A percentile compares a stretch with the other conserved stretches of the same genome.
These are phyloP conservation scores for Triplophysa dalaica DNA, from an alignment of 2,113 vertebrate genomes.

Conservation along the genomic window DNA sequence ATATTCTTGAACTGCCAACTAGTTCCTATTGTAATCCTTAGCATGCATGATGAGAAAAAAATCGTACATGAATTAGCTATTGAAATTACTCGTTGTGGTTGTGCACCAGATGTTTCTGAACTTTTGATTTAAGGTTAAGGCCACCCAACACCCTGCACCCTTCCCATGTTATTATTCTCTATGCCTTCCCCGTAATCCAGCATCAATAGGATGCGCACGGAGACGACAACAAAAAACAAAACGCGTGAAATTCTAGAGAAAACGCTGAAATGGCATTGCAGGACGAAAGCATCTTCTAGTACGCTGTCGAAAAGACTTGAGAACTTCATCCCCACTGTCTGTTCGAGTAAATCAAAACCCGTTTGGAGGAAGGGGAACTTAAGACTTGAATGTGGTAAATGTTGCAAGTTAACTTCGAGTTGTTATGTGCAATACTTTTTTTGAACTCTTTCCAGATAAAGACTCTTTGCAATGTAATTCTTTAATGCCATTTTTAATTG, in stretches of 20 bases:
- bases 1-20: constrained; percentile 83
- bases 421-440: constrained; percentile 99
- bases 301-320: constrained; percentile 99
- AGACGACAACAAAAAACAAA: neutral
- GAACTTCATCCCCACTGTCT: constrained; percentile 81
- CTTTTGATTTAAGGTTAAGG: constrained; percentile 90
- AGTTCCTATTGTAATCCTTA: constrained; percentile 96
- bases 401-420: constrained; percentile 99
- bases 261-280: constrained; percentile 78
- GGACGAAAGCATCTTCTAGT: constrained; percentile 87
- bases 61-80: constrained; percentile 89
- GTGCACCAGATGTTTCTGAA: constrained; percentile 99
- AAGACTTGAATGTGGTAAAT: constrained; percentile 99
- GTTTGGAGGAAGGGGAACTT: constrained; percentile 92
- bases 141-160: constrained; percentile 63
- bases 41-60: constrained; percentile 94
- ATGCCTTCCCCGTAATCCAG: constrained; percentile 93
- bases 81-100: constrained; percentile 97
- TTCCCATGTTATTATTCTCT: constrained; percentile 81
- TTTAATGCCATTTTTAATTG: constrained; percentile 99
- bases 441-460: constrained; percentile 97
- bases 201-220: constrained; percentile 92
- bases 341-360: constrained; percentile 85
- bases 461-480: constrained; percentile 99
- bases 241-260: neutral